These are phyloP conservation scores for Spinus pinus DNA, from an alignment of 2,797 vertebrate species.

Conservation along the genomic window DNA sequence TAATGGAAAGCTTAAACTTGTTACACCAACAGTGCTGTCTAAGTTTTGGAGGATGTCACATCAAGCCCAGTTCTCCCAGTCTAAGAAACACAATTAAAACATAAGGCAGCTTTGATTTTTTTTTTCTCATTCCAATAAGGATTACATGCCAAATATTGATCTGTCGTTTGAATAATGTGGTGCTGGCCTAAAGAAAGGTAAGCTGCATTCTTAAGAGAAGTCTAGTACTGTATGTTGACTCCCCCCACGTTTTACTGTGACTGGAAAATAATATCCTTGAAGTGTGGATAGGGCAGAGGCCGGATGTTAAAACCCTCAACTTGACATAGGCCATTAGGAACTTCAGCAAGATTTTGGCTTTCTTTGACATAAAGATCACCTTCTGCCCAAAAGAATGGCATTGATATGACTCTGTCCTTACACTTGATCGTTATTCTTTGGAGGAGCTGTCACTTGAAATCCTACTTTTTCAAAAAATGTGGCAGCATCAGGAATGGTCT, in stretches of 20 bases:
- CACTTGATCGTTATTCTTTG: neutral
- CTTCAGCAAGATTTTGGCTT: slow-evolving; percentile 3
- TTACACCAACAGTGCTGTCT: neutral
- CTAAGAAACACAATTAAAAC: neutral
- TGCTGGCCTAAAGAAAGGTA: neutral
- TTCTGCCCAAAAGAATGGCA: slow-evolving; percentile 1
- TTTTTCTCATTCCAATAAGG: neutral
- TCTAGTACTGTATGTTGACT: neutral
- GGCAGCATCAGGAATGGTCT: neutral
- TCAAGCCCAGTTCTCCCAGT: neutral
- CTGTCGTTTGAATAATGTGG: neutral
- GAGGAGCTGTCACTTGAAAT: slow-evolving; percentile 36
- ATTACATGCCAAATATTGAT: neutral
- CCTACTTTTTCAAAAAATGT: neutral
- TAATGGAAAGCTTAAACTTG: neutral
- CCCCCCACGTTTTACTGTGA: neutral
- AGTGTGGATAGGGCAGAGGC: neutral
- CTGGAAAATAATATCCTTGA: slow-evolving; percentile 14
- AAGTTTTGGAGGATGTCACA: neutral
- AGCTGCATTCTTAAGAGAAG: neutral
- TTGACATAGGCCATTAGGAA: slow-evolving; percentile 19
- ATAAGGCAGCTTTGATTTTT: neutral
- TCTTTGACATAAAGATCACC: slow-evolving; percentile 26
- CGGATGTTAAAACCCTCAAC: neutral
- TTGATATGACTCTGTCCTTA: neutral